Evolutionary conservation across 2,113 vertebrate genomes (phyloP), one percentile per base, ranked within the genome.

Genomic region (Acanthisitta chloris): DNA sequence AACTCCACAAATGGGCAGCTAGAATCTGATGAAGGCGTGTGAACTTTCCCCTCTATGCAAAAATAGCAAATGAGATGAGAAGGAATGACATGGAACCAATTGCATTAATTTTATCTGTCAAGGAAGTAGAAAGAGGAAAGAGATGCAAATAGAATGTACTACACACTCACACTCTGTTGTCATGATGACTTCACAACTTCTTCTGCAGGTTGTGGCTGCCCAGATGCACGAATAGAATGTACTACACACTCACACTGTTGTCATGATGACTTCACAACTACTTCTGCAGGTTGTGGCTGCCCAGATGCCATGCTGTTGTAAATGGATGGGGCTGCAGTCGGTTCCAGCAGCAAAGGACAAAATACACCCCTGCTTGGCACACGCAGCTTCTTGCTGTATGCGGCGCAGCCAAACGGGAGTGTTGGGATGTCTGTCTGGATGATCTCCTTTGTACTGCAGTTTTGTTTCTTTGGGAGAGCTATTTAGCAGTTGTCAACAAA

Each of bases 221-320:
- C 45, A 24, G 66, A 36, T 0, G 0, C 69, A n/a, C n/a, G n/a
- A n/a, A n/a, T n/a, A n/a, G 67, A 45, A n/a, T 1, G 1, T 57
- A 20, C 36, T 72, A 17, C 24, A 31, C 17, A 61, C 33, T 76
- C 28, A 12, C 79, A 31, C 20, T 23, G 25, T 33, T 67, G 52
- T 71, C 58, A 40, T 45, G 72, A 91, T 52, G 40, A 66, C 67
- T 57, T 55, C 52, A 61, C 62, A 15, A 59, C 42, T 40, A 70
- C 61, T 92, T 20, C 55, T 76, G n/a, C 58, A 80, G 64, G 46
- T 34, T 38, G n/a, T n/a, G 51, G 20, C 33, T 86, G 61, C 49
- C 51, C 45, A 24, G 66, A 36, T 0, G 0, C 69, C 12, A 6
- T 17, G 29, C 49, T 74, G 6, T 51, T 70, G 74, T 65, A 70